phyloP scores from a whole-genome alignment of 2,113 vertebrate genomes.

The Octodon degus region DNA sequence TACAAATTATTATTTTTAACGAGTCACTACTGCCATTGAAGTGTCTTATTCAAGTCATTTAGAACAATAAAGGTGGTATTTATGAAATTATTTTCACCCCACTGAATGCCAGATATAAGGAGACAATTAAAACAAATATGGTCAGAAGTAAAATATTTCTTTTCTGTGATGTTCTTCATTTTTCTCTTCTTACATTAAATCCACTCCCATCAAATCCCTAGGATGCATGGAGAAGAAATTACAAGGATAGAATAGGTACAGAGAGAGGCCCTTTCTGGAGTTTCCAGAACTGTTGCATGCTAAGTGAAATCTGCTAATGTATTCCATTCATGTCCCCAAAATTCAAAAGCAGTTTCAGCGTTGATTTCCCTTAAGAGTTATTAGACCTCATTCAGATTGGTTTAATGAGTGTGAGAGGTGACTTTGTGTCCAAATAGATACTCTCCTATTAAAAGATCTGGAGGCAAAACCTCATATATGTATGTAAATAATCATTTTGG shows the following conservation, averaged over 20 bases:
- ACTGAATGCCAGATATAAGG: not conserved
- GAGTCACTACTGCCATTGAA: not conserved
- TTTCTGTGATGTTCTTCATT: slow-evolving; percentile 1
- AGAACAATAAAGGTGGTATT: slow-evolving; percentile 5
- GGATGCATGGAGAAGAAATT: not conserved
- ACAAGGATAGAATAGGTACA: not conserved
- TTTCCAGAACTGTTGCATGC: slow-evolving; percentile 52
- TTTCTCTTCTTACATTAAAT: slow-evolving; percentile 52
- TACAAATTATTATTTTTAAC: not conserved
- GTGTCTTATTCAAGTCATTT: not conserved
- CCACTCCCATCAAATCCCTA: not conserved
- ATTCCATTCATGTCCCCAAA: slow-evolving; percentile 73
- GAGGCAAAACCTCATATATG: slow-evolving; percentile 62
- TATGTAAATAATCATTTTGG: slow-evolving; percentile 48
- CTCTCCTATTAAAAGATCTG: slow-evolving; percentile 72
- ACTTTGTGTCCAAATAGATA: slow-evolving; percentile 81
- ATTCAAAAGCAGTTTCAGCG: slow-evolving; percentile 75
- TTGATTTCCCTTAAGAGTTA: slow-evolving; percentile 85
- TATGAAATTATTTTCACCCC: not conserved
- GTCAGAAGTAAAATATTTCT: slow-evolving; percentile 64
- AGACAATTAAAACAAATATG: slow-evolving; percentile 62
- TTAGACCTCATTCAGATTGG: slow-evolving; percentile 76
- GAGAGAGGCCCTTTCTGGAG: not conserved
- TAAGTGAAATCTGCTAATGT: slow-evolving; percentile 68
- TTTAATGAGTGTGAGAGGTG: slow-evolving; percentile 80